Evolutionary conservation across 2,888 invertebrate genomes (phyloP), one percentile per base, ranked within the genome.

Genomic region (Drosophila monieri): DNA sequence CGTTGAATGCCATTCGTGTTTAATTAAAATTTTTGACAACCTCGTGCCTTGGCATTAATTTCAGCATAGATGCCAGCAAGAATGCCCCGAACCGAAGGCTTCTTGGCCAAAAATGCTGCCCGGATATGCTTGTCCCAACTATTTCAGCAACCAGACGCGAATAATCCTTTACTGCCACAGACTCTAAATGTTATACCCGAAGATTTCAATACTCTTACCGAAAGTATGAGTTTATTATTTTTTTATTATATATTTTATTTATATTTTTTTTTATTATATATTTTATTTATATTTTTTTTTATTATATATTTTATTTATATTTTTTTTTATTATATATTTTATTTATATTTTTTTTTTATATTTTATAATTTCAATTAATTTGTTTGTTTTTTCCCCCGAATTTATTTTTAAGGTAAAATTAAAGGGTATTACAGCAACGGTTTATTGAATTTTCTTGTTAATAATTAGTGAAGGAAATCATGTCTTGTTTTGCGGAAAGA

Each of bases 11-110:
- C 35, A 47, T 57, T 59, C 48, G 53, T 66, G 53, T 62, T 77
- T 85, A 85, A 85, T 85, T 85, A 85, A 85, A 80, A 85, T 78
- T 81, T 65, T 80, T 65, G 64, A 77, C 77, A 75, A 69, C 75
- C 78, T 77, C 85, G 85, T 80, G 85, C 69, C 56, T 54, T 41
- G 53, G 81, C 85, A 84, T 84, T 80, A 80, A 84, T 80, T 35
- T 80, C 73, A 62, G 69, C 77, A 68, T 65, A 61, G 62, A 55
- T 69, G 70, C 64, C 21, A 48, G 25, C 59, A 44, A 44, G 35
- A 35, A 35, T n/a, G 35, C n/a, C 60, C 32, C 27, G 9, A 49
- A 55, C 32, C 27, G 9, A 49, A 55, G 46, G 58, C 25, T 6
- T n/a, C 6, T 32, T 12, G 32, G 32, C 35, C 35, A 35, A 35